Evolutionary conservation across 1,140 invertebrate genomes (phyloP).

Genomic region (Steinernema khuongi): DNA sequence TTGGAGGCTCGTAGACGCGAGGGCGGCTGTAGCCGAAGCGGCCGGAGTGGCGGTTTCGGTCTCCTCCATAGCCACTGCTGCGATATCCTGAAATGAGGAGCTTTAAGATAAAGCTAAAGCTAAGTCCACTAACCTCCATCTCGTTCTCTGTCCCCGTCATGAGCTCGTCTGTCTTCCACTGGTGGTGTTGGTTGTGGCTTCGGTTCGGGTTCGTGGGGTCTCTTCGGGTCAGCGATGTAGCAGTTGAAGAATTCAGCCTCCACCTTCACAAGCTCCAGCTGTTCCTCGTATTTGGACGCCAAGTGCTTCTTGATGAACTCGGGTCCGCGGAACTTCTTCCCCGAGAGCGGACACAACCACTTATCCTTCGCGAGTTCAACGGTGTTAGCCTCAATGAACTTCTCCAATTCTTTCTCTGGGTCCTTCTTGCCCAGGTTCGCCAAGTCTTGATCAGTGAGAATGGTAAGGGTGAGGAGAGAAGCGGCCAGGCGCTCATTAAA

Average conservation of each 20-base stretch:
- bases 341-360: constrained; percentile 94
- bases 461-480: constrained; percentile 71
- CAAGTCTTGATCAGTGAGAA: constrained; percentile 73
- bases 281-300: constrained; percentile 91
- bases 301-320: constrained; percentile 99
- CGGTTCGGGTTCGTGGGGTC: constrained; percentile 80
- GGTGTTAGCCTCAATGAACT: constrained; percentile 80
- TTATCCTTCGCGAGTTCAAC: constrained; percentile 93
- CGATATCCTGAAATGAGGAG: neutral
- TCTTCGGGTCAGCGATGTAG: constrained; percentile 86
- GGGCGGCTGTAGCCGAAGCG: neutral
- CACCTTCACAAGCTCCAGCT: constrained; percentile 90
- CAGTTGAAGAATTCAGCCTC: constrained; percentile 93
- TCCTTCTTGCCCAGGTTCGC: constrained; percentile 80
- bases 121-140: constrained; percentile 17
- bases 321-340: constrained; percentile 98
- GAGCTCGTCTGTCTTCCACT: constrained; percentile 19
- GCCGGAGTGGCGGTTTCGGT: neutral
- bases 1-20: neutral
- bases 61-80: neutral
- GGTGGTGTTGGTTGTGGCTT: constrained; percentile 36
- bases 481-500: constrained; percentile 81
- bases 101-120: neutral
- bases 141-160: constrained; percentile 26
- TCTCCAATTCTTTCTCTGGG: constrained; percentile 80